phyloP scores from a whole-genome alignment of 2,888 invertebrate species.

The Mesoligia furuncula region DNA sequence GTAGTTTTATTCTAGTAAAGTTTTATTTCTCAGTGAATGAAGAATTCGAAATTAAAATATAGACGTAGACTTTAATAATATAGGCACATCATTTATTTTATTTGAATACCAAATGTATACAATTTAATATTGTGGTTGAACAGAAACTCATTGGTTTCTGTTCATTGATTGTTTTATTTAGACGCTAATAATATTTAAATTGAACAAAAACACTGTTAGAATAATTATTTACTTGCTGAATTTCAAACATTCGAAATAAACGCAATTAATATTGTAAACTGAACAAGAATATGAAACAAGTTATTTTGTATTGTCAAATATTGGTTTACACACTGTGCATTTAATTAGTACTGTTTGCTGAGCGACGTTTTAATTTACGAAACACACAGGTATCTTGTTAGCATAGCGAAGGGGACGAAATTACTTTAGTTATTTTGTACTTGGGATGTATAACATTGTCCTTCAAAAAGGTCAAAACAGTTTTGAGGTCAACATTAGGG shows the following conservation, averaged over 20 bases:
- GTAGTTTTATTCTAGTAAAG: conserved; percentile 25
- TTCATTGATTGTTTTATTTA: not conserved
- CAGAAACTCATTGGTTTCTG: not conserved
- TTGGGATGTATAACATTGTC: not conserved
- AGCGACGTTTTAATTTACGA: conserved; percentile 40
- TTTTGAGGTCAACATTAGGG: not conserved
- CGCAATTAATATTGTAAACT: conserved; percentile 13
- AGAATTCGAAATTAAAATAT: conserved; percentile 12
- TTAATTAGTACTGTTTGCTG: conserved; percentile 46
- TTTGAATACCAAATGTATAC: conserved; percentile 2
- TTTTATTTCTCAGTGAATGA: conserved; percentile 24
- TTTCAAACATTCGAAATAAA: conserved; percentile 4
- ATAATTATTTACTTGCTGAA: not conserved
- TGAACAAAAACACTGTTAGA: not conserved
- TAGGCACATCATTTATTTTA: conserved; percentile 8
- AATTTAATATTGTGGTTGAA: conserved; percentile 13
- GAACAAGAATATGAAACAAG: conserved; percentile 24
- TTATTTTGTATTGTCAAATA: conserved; percentile 26
- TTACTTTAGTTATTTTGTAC: conserved; percentile 18
- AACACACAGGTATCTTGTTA: conserved; percentile 42
- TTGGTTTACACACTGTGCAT: conserved; percentile 38
- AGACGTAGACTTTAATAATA: not conserved
- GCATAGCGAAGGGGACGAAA: conserved; percentile 13
- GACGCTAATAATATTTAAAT: not conserved
- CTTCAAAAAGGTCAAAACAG: not conserved